These are phyloP conservation scores for Bombus affinis DNA, from an alignment of 1,140 invertebrate genomes.

Conservation along the genomic window DNA sequence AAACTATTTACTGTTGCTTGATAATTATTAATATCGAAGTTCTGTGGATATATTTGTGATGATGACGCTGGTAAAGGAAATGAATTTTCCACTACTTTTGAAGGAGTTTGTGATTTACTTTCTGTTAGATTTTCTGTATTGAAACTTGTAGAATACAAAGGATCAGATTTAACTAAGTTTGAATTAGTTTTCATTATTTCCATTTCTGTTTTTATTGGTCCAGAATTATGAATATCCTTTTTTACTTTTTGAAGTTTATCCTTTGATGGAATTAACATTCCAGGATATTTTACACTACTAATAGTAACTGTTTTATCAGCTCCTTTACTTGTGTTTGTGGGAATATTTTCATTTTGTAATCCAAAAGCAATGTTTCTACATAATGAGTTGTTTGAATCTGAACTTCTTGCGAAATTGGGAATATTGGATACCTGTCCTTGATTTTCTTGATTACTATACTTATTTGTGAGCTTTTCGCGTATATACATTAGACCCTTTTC, in stretches of 20 bases:
- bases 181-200: constrained; percentile 18
- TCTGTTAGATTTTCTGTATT: constrained; percentile 6
- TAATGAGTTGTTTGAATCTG: not conserved
- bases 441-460: constrained; percentile 69
- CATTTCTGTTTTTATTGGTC: constrained; percentile 22
- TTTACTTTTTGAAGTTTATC: not conserved
- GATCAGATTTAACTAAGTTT: constrained; percentile 13
- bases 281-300: not conserved
- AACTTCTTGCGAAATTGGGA: constrained; percentile 19
- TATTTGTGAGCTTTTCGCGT: constrained; percentile 74
- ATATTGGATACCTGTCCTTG: not conserved
- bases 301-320: not conserved
- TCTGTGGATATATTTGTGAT: not conserved
- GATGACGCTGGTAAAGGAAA: not conserved
- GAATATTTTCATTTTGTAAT: constrained; percentile 4
- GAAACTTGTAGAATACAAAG: not conserved
- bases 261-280: not conserved
- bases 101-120: not conserved
- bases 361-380: not conserved
- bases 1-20: constrained; percentile 66
- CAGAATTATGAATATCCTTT: not conserved
- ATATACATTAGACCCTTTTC: constrained; percentile 71
- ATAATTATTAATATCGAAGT: constrained; percentile 37
- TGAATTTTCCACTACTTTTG: not conserved
- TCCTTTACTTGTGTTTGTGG: not conserved